Base-by-base conservation (phyloP, 2,113 vertebrate species). In the Corvus moneduloides region DNA sequence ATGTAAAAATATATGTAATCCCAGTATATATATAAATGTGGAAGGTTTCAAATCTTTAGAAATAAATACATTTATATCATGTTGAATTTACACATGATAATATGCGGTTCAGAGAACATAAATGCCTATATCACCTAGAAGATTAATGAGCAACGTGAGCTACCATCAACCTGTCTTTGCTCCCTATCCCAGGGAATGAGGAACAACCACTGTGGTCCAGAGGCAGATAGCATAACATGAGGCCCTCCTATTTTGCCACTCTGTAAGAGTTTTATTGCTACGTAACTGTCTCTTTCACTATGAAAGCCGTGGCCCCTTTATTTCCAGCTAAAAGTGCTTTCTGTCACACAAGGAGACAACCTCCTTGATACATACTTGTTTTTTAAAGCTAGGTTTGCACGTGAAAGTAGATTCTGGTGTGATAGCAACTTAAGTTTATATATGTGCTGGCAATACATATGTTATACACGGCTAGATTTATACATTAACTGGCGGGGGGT, bases 401-500 rank as follows among this genome's bases (percentile, higher is more conserved):
- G 16, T 61, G 41, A n/a, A 59, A 72, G 10, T 68, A 63, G 15
- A 10, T 66, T 66, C 30, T 89, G 23, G 18, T 54, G 16, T 64
- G 71, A 73, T 20, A 79, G 9, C 8, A 81, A 28, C 18, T 61
- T 7, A 54, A 64, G 20, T 6, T 87, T 71, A 23, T 20, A 5
- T 7, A 13, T 33, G 4, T 41, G 30, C 22, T 7, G 1, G 6
- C 9, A 76, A 54, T 77, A 41, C 43, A 12, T 46, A 54, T 37
- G 6, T 66, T 68, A 87, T 5, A 32, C 16, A 58, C 1, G 8
- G 19, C 24, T 44, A 68, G 16, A 75, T 43, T 26, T 48, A 44
- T 55, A 21, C 4, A 64, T 48, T 44, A 33, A 55, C 2, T 10
- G 16, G 13, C 1, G 2, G 3, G 3, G 2, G 3, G 11, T 8